Evolutionary conservation across 2,797 vertebrate species (phyloP).

Genomic region (Acridotheres tristis): DNA sequence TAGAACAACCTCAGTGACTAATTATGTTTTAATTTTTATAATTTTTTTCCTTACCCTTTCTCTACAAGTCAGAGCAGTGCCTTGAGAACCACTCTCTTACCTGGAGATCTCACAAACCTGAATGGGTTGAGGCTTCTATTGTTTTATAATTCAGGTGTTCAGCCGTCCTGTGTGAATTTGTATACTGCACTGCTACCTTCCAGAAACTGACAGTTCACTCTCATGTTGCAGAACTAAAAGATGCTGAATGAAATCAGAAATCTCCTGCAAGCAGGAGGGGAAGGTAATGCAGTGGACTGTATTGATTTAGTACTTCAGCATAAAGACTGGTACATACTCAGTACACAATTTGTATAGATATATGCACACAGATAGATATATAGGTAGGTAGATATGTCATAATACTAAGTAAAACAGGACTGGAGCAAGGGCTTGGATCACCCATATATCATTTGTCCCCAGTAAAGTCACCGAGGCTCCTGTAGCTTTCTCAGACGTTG

Average conservation of each 20-base stretch:
- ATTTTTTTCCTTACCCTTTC: background rate
- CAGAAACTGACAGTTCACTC: background rate
- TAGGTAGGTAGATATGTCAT: background rate
- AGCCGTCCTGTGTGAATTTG: background rate
- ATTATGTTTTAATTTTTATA: background rate
- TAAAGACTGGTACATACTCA: background rate
- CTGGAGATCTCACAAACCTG: background rate
- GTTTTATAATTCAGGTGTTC: background rate
- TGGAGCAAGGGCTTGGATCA: background rate
- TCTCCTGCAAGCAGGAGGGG: background rate
- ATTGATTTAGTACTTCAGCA: background rate
- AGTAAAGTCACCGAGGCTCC: background rate
- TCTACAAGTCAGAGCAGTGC: background rate
- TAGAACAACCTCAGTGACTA: background rate
- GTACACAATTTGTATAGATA: rapidly evolving
- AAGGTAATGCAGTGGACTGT: background rate
- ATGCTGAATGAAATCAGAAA: background rate
- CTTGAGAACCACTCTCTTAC: background rate
- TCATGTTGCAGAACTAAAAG: background rate
- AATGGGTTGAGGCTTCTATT: background rate
- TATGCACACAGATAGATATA: background rate
- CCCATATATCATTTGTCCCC: rapidly evolving
- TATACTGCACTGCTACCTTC: background rate
- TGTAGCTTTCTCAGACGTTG: background rate
- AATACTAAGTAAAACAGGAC: background rate